Evolutionary conservation across 2,113 vertebrate genomes (phyloP), one percentile per base, ranked within the genome.

Genomic region (Cinclus cinclus): DNA sequence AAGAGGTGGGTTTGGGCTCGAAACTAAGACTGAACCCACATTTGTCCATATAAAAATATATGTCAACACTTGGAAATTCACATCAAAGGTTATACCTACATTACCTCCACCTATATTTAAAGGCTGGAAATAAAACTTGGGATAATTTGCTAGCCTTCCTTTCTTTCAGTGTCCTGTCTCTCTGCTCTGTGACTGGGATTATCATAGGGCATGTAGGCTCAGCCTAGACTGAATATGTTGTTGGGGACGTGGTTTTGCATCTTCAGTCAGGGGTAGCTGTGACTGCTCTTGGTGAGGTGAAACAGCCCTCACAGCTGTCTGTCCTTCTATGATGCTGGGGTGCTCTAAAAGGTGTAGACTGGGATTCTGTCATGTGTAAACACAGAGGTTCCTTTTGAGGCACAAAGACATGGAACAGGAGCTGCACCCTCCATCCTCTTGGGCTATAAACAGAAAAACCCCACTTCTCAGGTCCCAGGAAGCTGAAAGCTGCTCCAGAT

Each of bases 401-500:
- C 37, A 53, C 31, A 52, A 68, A 25, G 37, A 37, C 35, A 37
- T 37, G 41, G 37, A 90, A 62, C 9, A 58, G 55, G 60, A 88
- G 55, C 76, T 90, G 71, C 18, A 88, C 22, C 14, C 65, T 93
- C 53, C 4, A 3, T 64, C 63, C n/a, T 94, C 46, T 39, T 59
- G 27, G 42, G 50, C 44, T 74, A 63, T 31, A 52, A 88, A 87
- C 58, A 90, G 62, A 84, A 67, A 50, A 56, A 6, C 5, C 7
- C 39, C 39, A 74, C 42, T 39, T 88, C 75, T 90, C 46, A 58
- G 15, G 50, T 83, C 52, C 60, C 53, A 60, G 62, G 58, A 85
- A 87, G 53, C 94, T 85, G 87, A 76, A 85, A 78, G 74, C 65
- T 85, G 52, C 78, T 93, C 67, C 82, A 87, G 89, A 94, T 77